Conservation (phyloP, 2,113 vertebrate species). For the Lepisosteus osseus region DNA sequence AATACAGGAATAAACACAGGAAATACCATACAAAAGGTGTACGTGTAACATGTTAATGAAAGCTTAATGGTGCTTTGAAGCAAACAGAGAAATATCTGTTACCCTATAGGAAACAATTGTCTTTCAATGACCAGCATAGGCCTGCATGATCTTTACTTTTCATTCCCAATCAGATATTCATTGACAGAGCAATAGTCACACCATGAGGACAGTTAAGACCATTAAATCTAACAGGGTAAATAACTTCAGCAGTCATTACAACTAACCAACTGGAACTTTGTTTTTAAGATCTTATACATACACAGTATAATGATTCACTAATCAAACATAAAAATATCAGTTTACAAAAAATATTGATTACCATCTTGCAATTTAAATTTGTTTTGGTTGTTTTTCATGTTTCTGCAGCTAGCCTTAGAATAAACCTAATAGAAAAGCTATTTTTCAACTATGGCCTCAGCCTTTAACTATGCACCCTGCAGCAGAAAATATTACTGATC, state of each 20-base stretch:
- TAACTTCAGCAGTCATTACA: neutral
- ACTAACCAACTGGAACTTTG: neutral
- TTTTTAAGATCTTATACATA: neutral
- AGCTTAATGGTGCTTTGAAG: too few species aligned
- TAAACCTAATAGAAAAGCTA: neutral
- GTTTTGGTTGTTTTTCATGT: neutral
- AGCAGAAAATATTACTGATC: neutral
- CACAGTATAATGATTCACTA: neutral
- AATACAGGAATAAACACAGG: too few species aligned
- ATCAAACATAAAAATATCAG: neutral
- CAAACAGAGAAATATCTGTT: too few species aligned
- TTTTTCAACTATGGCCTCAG: slow-evolving; percentile 7
- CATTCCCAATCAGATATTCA: too few species aligned
- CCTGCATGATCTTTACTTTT: too few species aligned
- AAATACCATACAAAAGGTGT: too few species aligned
- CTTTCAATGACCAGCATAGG: too few species aligned
- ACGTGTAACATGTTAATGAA: too few species aligned
- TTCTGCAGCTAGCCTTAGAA: neutral
- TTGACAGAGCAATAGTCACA: too few species aligned
- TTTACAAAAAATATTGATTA: neutral
- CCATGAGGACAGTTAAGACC: slow-evolving; percentile 24
- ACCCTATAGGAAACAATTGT: too few species aligned
- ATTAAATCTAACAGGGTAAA: slow-evolving; percentile 30
- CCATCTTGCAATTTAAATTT: neutral
- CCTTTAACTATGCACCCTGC: slow-evolving; percentile 30